Evolutionary conservation across 2,888 invertebrate genomes (phyloP).

Genomic region (Rhagophthalmus giganteus): DNA sequence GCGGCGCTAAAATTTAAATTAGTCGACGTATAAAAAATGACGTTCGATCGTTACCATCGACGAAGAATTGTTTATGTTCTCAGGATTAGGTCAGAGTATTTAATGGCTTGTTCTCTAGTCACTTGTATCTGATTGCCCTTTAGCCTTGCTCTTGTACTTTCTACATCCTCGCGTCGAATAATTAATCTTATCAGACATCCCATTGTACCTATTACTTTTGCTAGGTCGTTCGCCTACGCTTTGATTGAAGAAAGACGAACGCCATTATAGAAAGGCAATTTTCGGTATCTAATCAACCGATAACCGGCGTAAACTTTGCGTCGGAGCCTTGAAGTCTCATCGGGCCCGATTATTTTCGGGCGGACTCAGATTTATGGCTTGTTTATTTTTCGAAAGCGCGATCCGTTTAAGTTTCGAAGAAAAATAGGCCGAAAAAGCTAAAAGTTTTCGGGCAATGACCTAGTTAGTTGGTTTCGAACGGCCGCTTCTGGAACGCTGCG

Average conservation of each 20-base stretch:
- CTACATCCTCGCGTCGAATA: slow-evolving; percentile 4
- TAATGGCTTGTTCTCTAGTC: no score
- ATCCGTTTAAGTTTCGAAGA: no score
- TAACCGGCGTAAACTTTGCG: slow-evolving; percentile 8
- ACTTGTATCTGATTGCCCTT: slow-evolving; percentile 4
- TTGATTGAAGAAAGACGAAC: slow-evolving; percentile 9
- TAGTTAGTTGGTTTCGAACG: no score
- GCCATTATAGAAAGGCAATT: slow-evolving; percentile 13
- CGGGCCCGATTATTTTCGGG: no score
- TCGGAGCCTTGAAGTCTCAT: slow-evolving; percentile 2
- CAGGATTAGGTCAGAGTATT: no score
- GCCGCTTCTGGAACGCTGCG: no score
- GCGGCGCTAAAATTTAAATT: no score
- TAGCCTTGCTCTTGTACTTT: slow-evolving; percentile 14
- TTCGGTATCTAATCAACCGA: slow-evolving; percentile 15
- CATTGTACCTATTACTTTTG: slow-evolving; percentile 10
- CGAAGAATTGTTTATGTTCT: no score
- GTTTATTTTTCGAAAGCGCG: slow-evolving; percentile 9
- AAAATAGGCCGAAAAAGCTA: no score
- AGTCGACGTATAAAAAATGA: no score
- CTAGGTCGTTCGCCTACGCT: slow-evolving; percentile 9
- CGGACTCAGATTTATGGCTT: slow-evolving; percentile 13
- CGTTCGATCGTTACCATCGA: no score
- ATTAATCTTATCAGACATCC: slow-evolving; percentile 21
- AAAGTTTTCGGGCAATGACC: no score